Evolutionary conservation across 2,888 invertebrate species (phyloP).

Genomic region (Thereva unica): DNA sequence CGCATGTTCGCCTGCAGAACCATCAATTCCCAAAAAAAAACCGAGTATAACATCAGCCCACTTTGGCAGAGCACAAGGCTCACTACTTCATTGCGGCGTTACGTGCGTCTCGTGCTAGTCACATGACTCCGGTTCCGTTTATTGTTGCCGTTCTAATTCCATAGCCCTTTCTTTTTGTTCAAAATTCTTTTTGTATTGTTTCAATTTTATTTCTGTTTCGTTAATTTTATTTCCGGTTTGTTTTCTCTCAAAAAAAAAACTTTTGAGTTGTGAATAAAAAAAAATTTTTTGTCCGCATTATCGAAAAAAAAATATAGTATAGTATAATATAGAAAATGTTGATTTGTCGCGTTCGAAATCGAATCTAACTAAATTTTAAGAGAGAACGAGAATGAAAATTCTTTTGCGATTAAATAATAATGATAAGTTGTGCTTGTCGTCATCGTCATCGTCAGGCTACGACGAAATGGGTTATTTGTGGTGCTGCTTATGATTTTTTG

Average conservation of each 20-base stretch:
- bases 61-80: conserved; percentile 43
- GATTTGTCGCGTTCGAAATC: no score
- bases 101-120: conserved; percentile 59
- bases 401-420: no score
- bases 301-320: no score
- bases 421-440: no score
- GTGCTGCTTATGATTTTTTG: no score
- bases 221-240: conserved; percentile 3
- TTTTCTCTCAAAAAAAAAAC: background rate
- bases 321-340: no score
- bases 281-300: no score
- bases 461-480: no score
- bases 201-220: conserved; percentile 10
- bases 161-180: conserved; percentile 41
- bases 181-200: conserved; percentile 11
- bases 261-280: no score
- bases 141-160: conserved; percentile 41
- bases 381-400: no score
- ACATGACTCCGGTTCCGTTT: conserved; percentile 42
- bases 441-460: no score
- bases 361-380: no score
- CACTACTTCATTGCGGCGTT: conserved; percentile 57
- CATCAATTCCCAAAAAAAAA: conserved; percentile 38
- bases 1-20: conserved; percentile 41
- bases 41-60: conserved; percentile 24